Conservation (phyloP, 1,140 invertebrate genomes). For the Ditylenchus dipsaci region DNA sequence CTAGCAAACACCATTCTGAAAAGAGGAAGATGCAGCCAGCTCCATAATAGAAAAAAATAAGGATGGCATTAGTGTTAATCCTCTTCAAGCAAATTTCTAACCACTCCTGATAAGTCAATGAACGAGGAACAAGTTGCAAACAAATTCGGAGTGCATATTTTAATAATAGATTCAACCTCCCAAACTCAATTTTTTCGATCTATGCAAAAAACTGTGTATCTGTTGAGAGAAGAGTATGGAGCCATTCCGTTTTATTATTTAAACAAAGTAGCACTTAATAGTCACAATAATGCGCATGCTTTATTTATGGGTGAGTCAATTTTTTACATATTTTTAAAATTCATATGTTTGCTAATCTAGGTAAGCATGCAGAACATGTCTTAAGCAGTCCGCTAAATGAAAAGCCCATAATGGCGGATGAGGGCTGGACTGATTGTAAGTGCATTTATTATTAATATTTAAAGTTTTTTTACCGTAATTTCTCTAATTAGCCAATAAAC, state of each 20-base stretch:
- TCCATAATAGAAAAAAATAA: no score
- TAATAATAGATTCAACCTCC: slow-evolving; percentile 18
- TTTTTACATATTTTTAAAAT: no score
- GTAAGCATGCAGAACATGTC: not conserved
- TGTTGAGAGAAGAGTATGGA: slow-evolving; percentile 15
- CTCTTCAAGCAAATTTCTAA: no score
- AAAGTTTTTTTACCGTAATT: no score
- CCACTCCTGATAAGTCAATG: no score
- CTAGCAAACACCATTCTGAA: no score
- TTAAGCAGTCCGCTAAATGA: not conserved
- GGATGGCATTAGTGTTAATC: no score
- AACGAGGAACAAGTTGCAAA: not conserved
- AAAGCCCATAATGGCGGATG: not conserved
- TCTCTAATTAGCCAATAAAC: no score
- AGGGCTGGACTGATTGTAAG: no score
- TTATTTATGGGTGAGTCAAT: slow-evolving; percentile 27
- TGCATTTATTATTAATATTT: no score
- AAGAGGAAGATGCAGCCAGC: no score
- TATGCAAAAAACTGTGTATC: slow-evolving; percentile 24
- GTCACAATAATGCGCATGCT: slow-evolving; percentile 29
- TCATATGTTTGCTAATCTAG: no score
- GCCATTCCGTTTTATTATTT: slow-evolving; percentile 17
- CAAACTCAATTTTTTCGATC: slow-evolving; percentile 17
- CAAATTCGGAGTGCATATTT: slow-evolving; percentile 17
- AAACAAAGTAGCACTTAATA: slow-evolving; percentile 34